Evolutionary conservation across 2,888 invertebrate genomes (phyloP), one percentile per base, ranked within the genome.

Genomic region (Rambutsinella grinnellia): DNA sequence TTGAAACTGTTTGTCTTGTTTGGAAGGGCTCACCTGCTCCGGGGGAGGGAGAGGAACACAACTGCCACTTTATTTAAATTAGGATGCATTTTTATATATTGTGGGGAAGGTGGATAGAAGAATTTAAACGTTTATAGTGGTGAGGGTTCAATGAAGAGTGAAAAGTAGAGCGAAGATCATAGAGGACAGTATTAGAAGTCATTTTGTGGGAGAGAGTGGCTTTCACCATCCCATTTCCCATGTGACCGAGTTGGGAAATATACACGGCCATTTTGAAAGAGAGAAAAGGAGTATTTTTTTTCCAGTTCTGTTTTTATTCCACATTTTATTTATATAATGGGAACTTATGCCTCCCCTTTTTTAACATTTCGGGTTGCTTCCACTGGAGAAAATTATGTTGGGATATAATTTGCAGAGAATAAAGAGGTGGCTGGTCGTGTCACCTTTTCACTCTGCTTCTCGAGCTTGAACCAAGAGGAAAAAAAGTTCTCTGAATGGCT

Each of bases 361-460:
- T n/a, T n/a, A n/a, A n/a, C n/a, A n/a, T n/a, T n/a, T n/a, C n/a
- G n/a, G n/a, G n/a, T n/a, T n/a, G n/a, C n/a, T n/a, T n/a, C n/a
- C n/a, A n/a, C n/a, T n/a, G n/a, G 60, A 63, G 62, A 60, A 66
- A 54, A 74, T 66, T 66, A 67, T 61, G 66, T 66, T 56, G 47
- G 67, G 72, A 58, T 66, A 61, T 74, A 74, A 74, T 74, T 74
- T 74, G 47, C 46, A 27, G 60, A 67, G 74, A 67, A 74, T 74
- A 74, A 74, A 74, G 74, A 74, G 74, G 74, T 74, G 74, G 74
- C 74, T 74, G 74, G 67, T 23, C 60, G 67, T 67, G 74, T 74
- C 74, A 74, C 66, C 54, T 67, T 54, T 67, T 74, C 61, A 66
- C 54, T 74, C 67, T 44, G 47, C 23, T 53, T 47, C 56, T 71